A percentile compares a stretch with the other conserved stretches of the same genome.
phyloP scores from a whole-genome alignment of 2,113 vertebrate genomes.

The Chaetodon trifascialis region DNA sequence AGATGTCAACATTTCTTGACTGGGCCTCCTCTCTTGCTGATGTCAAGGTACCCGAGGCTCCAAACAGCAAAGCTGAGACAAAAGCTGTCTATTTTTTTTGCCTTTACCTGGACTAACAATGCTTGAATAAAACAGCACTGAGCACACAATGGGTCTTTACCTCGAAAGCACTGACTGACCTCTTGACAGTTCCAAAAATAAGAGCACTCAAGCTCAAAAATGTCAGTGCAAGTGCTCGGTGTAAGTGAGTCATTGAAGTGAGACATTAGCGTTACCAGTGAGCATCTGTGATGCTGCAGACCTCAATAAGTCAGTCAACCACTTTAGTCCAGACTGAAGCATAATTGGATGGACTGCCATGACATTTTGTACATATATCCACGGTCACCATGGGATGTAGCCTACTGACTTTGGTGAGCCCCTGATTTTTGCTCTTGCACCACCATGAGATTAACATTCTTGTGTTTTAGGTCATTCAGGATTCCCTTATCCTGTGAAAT shows the following conservation, averaged over 20 bases:
- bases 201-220: slow-evolving; percentile 31
- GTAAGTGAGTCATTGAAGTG: slow-evolving; percentile 25
- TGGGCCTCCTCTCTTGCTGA: background rate
- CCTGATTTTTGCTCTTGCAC: background rate
- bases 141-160: background rate
- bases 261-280: background rate
- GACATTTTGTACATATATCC: too few species aligned
- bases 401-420: too few species aligned
- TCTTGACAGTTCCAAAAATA: slow-evolving; percentile 26
- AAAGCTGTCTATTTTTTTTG: slow-evolving; percentile 8
- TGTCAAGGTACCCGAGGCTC: background rate
- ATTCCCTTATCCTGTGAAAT: background rate
- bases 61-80: background rate
- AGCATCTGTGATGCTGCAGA: background rate
- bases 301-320: background rate
- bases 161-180: background rate
- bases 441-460: too few species aligned
- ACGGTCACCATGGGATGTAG: too few species aligned
- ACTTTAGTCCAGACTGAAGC: background rate
- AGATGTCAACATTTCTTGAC: background rate
- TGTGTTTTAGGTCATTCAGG: too few species aligned
- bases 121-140: background rate
- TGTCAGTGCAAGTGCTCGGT: background rate
- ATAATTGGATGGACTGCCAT: too few species aligned
- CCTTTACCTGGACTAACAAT: background rate